phyloP scores from a whole-genome alignment of 1,140 invertebrate species.

The Chymomyza costata region DNA sequence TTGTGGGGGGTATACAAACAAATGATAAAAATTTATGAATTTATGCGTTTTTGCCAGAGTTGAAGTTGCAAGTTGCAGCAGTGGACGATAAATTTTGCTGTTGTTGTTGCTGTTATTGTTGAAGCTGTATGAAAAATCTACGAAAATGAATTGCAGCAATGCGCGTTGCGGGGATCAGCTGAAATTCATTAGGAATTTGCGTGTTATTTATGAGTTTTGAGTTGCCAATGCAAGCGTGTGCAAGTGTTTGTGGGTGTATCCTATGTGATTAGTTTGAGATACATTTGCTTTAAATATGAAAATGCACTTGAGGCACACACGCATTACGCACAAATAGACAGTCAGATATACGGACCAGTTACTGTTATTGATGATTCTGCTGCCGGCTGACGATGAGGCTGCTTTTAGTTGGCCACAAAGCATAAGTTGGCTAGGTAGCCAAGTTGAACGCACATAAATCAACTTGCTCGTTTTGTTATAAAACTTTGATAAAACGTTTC shows the following conservation, averaged over 20 bases:
- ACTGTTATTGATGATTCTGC: slow-evolving; percentile 60
- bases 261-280: slow-evolving; percentile 62
- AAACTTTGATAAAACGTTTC: slow-evolving; percentile 72
- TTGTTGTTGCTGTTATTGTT: slow-evolving; percentile 14
- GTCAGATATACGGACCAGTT: neutral
- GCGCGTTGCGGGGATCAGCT: slow-evolving; percentile 64
- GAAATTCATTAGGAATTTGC: slow-evolving; percentile 72
- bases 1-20: too few relatives aligned
- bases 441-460: slow-evolving; percentile 70
- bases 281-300: slow-evolving; percentile 69
- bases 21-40: slow-evolving; percentile 74
- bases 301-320: slow-evolving; percentile 15
- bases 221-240: slow-evolving; percentile 17
- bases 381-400: slow-evolving; percentile 46
- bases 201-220: slow-evolving; percentile 64
- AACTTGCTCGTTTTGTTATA: slow-evolving; percentile 65
- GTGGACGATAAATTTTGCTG: slow-evolving; percentile 54
- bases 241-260: slow-evolving; percentile 15
- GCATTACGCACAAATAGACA: neutral
- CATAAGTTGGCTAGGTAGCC: slow-evolving; percentile 58
- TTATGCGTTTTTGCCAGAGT: slow-evolving; percentile 66
- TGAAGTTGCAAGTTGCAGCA: slow-evolving; percentile 59
- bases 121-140: slow-evolving; percentile 62
- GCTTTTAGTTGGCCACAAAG: slow-evolving; percentile 19
- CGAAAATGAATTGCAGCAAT: slow-evolving; percentile 68